A percentile compares a stretch with the other conserved stretches of the same genome.
Evolutionary conservation across 1,140 invertebrate species (phyloP).

Genomic region (Fopius arisanus): DNA sequence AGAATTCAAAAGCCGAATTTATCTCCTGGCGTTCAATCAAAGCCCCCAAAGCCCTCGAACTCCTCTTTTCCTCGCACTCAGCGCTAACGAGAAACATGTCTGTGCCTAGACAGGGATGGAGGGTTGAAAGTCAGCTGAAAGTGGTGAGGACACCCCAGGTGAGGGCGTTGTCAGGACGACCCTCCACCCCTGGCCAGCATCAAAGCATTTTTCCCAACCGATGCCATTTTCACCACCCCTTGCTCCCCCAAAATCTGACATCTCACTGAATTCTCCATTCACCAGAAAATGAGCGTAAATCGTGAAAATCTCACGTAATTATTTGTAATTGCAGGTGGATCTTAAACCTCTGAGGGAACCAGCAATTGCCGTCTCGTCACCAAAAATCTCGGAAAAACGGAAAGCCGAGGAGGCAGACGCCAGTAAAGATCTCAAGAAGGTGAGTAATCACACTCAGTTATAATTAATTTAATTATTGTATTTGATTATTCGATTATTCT

Average conservation of each 20-base stretch:
- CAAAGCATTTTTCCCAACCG: background rate
- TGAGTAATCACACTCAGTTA: conserved; percentile 39
- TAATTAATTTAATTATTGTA: no score
- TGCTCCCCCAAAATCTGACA: background rate
- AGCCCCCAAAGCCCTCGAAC: no score
- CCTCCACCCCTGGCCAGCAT: conserved; percentile 22
- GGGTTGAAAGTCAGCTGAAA: background rate
- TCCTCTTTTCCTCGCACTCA: background rate
- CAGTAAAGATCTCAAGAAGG: conserved; percentile 66
- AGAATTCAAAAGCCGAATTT: no score
- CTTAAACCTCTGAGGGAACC: conserved; percentile 60
- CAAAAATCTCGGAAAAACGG: conserved; percentile 61
- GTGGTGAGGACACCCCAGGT: conserved; percentile 50
- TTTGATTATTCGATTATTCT: no score
- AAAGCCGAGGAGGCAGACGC: conserved; percentile 63
- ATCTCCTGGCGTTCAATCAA: no score
- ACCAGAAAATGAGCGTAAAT: background rate
- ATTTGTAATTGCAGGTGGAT: conserved; percentile 58
- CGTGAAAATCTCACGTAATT: background rate
- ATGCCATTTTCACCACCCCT: background rate
- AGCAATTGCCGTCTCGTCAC: conserved; percentile 55
- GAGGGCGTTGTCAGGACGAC: conserved; percentile 64
- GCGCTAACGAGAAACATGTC: background rate
- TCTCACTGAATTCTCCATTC: background rate
- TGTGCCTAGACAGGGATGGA: background rate